phyloP scores from a whole-genome alignment of 2,888 invertebrate species.

The Stenurella melanura region DNA sequence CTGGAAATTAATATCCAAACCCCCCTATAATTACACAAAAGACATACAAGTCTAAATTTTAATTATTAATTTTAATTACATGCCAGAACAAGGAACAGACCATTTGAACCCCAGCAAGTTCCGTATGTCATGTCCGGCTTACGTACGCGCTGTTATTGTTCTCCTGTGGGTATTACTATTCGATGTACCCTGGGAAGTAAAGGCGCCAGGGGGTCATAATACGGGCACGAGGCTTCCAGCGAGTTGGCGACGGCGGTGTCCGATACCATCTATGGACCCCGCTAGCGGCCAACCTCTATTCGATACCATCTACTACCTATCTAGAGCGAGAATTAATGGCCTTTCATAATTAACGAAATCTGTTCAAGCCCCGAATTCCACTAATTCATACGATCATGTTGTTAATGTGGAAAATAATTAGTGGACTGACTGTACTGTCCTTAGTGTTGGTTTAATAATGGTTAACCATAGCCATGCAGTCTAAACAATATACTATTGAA shows the following conservation, averaged over 20 bases:
- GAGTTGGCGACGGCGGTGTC: constrained; percentile 40
- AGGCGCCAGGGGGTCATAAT: constrained; percentile 45
- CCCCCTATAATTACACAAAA: constrained; percentile 11
- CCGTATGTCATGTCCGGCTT: constrained; percentile 25
- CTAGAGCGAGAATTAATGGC: constrained; percentile 52
- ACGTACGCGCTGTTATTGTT: constrained; percentile 24
- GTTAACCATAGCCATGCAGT: not conserved
- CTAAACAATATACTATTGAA: not conserved
- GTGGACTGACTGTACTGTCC: not conserved
- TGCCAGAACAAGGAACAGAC: not conserved
- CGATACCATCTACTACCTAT: constrained; percentile 39
- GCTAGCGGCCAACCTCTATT: constrained; percentile 25
- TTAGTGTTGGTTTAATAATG: not conserved
- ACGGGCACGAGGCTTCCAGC: constrained; percentile 38
- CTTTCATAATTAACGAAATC: constrained; percentile 56
- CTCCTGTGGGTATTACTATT: constrained; percentile 34
- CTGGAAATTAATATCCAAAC: not conserved
- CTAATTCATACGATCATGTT: constrained; percentile 35
- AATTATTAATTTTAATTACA: constrained; percentile 27
- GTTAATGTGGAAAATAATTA: constrained; percentile 20
- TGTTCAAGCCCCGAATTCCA: constrained; percentile 37
- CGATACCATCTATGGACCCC: constrained; percentile 43
- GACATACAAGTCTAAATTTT: not conserved
- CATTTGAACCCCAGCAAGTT: constrained; percentile 12
- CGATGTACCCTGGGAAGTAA: constrained; percentile 14